Evolutionary conservation across 2,888 invertebrate genomes (phyloP), one percentile per base, ranked within the genome.

Genomic region (Dorcus parallelipipedus): DNA sequence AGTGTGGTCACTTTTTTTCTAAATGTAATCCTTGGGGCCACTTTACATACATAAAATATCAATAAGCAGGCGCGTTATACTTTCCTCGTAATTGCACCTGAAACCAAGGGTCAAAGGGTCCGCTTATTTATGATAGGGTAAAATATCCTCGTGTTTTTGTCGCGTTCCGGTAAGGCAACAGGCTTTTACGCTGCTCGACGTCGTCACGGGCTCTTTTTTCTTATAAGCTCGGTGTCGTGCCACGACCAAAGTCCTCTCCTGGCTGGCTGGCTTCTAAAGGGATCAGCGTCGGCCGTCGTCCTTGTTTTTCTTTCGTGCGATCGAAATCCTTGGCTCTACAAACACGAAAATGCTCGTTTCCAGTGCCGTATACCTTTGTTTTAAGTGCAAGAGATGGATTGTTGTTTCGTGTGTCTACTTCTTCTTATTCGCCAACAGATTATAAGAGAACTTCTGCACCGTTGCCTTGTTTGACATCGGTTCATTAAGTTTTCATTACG

Each of bases 251-350:
- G 51, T 59, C 56, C 54, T 52, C 52, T 56, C 54, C 23, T 47
- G 50, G 49, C 55, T 45, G 45, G 45, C 54, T 56, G 62, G 58
- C 60, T 61, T 63, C 59, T 68, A 68, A 71, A 69, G 65, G 72
- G 71, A 71, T 71, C 70, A 72, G 60, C 54, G 26, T 49, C 39
- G 48, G 66, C 63, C 65, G 67, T 20, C 45, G 45, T 45, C n/a
- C 70, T 67, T 66, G 67, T 71, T 71, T 71, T 69, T 69, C 68
- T 67, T 69, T 49, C 47, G 62, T 65, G 63, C 62, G 64, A 66
- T 67, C 65, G 67, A 69, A 71, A 71, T 70, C 70, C 70, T 65
- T 56, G 67, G 70, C 69, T 71, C 69, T 69, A 61, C 65, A 62
- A 62, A 62, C 58, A 20, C 45, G 45, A 20, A 45, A 45, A 45